These are phyloP conservation scores for Drosophila baimaii DNA, from an alignment of 1,140 invertebrate genomes.

Conservation along the genomic window DNA sequence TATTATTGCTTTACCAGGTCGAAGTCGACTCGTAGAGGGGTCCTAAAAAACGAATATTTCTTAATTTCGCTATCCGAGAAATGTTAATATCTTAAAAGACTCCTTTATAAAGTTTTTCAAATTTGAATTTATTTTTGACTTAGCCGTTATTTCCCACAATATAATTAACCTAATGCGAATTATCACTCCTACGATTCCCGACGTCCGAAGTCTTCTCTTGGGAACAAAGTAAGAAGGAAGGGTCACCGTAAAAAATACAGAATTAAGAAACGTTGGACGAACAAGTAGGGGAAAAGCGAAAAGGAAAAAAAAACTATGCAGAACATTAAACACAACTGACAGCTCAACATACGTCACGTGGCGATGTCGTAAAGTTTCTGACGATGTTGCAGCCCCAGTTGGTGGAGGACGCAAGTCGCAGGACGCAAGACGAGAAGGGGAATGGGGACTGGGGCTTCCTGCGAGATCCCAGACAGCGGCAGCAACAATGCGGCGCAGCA, in stretches of 20 bases:
- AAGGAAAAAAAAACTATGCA: conserved; percentile 55
- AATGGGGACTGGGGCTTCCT: conserved; percentile 9
- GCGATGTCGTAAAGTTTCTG: conserved; percentile 76
- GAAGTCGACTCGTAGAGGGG: too few species aligned
- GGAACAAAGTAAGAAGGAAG: conserved; percentile 5
- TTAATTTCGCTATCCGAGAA: neutral
- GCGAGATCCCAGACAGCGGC: conserved; percentile 35
- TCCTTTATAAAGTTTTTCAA: neutral
- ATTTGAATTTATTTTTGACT: neutral
- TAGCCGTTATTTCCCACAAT: neutral
- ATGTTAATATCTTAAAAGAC: neutral
- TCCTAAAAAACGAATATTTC: neutral
- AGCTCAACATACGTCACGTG: conserved; percentile 80
- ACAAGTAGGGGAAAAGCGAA: conserved; percentile 11
- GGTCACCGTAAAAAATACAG: conserved; percentile 18
- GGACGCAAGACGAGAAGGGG: neutral
- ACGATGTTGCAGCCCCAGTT: conserved; percentile 42
- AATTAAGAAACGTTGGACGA: conserved; percentile 4
- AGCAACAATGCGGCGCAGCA: conserved; percentile 39
- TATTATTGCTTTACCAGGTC: too few species aligned
- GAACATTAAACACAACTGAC: conserved; percentile 82
- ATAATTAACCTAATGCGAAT: conserved; percentile 11
- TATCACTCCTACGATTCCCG: neutral
- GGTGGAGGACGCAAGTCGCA: conserved; percentile 1
- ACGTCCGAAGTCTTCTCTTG: neutral